A percentile compares a stretch with the other conserved stretches of the same genome.
Conservation (phyloP, 2,113 vertebrate genomes). For the Todiramphus saurophagus region DNA sequence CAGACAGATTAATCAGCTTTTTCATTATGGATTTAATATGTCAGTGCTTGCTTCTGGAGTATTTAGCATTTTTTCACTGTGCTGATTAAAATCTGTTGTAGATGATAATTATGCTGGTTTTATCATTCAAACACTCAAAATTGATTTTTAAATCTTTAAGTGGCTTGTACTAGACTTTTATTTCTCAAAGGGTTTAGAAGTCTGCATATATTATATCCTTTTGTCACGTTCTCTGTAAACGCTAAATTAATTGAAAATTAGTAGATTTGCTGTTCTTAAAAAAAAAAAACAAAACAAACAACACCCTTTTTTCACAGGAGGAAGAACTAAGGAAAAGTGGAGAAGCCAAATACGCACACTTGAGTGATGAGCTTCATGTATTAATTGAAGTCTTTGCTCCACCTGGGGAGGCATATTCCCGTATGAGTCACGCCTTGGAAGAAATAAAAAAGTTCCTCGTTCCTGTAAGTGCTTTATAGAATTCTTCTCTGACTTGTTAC, state of each 20-base stretch:
- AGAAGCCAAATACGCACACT: constrained; percentile 94
- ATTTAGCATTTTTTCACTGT: constrained; percentile 54
- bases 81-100: constrained; percentile 64
- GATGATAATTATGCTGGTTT: constrained; percentile 50
- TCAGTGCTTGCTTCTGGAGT: constrained; percentile 17
- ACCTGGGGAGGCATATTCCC: constrained; percentile 97
- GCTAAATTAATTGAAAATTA: constrained; percentile 52
- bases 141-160: constrained; percentile 63
- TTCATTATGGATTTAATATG: background rate
- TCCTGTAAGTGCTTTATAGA: constrained; percentile 86
- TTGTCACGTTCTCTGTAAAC: constrained; percentile 46
- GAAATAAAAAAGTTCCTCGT: constrained; percentile 99
- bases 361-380: constrained; percentile 97
- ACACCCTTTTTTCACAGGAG: constrained; percentile 79
- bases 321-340: constrained; percentile 97
- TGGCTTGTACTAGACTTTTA: constrained; percentile 35
- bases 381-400: constrained; percentile 99
- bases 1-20: background rate
- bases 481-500: constrained; percentile 5
- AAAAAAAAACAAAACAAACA: background rate
- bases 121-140: constrained; percentile 53
- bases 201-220: constrained; percentile 45
- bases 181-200: constrained; percentile 55
- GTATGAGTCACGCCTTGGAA: constrained; percentile 98
- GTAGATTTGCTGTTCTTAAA: constrained; percentile 60